A percentile compares a stretch with the other conserved stretches of the same genome.
Evolutionary conservation across 1,140 invertebrate species (phyloP).

Genomic region (Uloborus diversus): DNA sequence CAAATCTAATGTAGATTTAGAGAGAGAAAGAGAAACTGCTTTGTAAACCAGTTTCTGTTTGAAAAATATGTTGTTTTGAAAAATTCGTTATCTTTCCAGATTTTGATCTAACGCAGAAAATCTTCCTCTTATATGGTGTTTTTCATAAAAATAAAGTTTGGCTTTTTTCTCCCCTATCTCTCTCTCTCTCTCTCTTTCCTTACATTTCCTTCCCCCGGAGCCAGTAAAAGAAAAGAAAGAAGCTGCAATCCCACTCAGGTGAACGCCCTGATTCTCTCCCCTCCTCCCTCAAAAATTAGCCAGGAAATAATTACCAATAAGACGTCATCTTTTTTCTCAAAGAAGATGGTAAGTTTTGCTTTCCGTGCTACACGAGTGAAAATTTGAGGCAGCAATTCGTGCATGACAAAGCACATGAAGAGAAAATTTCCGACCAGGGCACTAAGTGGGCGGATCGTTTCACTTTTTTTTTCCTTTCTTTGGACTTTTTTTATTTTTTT

Average conservation of each 20-base stretch:
- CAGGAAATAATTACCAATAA: conserved; percentile 46
- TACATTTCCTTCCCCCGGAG: not conserved
- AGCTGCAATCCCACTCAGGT: not conserved
- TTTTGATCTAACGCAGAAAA: too few species aligned
- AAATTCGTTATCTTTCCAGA: too few species aligned
- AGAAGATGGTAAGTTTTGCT: not conserved
- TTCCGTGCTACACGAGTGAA: not conserved
- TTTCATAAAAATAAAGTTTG: too few species aligned
- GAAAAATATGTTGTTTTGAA: too few species aligned
- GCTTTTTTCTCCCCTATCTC: too few species aligned
- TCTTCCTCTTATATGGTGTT: too few species aligned
- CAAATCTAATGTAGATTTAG: too few species aligned
- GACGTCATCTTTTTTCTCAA: not conserved
- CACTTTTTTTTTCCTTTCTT: not conserved
- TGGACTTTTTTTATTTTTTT: not conserved
- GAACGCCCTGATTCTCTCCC: conserved; percentile 22
- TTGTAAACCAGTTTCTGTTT: too few species aligned
- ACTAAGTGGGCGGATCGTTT: conserved; percentile 16
- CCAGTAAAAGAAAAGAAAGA: not conserved
- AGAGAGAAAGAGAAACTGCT: too few species aligned
- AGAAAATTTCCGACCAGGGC: conserved; percentile 31
- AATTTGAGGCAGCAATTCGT: conserved; percentile 30
- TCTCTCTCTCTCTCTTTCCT: too few species aligned
- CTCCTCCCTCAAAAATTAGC: conserved; percentile 26
- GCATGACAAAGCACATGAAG: conserved; percentile 53